phyloP scores from a whole-genome alignment of 2,888 invertebrate species.

The Leptinotarsa juncta region DNA sequence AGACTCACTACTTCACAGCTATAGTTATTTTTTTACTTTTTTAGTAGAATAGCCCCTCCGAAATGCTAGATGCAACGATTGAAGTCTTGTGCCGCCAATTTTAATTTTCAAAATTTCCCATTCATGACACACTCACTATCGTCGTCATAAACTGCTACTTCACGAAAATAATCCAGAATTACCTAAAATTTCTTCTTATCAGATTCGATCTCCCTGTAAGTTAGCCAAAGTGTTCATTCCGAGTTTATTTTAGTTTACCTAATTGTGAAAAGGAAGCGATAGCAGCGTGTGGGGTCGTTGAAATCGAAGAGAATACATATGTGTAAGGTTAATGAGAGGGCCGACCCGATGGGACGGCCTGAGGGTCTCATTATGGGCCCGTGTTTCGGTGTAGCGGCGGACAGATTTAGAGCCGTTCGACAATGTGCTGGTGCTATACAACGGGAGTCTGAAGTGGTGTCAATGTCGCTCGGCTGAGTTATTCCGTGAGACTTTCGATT shows the following conservation, averaged over 20 bases:
- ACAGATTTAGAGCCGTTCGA: constrained; percentile 58
- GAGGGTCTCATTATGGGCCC: constrained; percentile 58
- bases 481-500: neutral
- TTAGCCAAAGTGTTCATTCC: constrained; percentile 27
- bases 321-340: constrained; percentile 54
- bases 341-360: constrained; percentile 48
- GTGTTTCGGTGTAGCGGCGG: constrained; percentile 54
- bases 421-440: constrained; percentile 18
- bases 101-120: neutral
- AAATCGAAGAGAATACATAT: constrained; percentile 44
- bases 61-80: no score
- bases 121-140: neutral
- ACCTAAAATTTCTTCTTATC: constrained; percentile 19
- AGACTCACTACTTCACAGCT: no score
- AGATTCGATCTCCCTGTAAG: constrained; percentile 23
- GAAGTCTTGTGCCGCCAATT: neutral
- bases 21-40: no score
- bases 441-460: constrained; percentile 18
- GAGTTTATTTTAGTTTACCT: constrained; percentile 42
- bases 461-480: constrained; percentile 13
- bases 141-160: neutral
- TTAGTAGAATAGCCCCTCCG: no score
- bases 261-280: constrained; percentile 42
- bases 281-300: constrained; percentile 47
- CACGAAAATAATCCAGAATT: constrained; percentile 23